Evolutionary conservation across 2,113 vertebrate genomes (phyloP).

Genomic region (Nycticebus coucang): DNA sequence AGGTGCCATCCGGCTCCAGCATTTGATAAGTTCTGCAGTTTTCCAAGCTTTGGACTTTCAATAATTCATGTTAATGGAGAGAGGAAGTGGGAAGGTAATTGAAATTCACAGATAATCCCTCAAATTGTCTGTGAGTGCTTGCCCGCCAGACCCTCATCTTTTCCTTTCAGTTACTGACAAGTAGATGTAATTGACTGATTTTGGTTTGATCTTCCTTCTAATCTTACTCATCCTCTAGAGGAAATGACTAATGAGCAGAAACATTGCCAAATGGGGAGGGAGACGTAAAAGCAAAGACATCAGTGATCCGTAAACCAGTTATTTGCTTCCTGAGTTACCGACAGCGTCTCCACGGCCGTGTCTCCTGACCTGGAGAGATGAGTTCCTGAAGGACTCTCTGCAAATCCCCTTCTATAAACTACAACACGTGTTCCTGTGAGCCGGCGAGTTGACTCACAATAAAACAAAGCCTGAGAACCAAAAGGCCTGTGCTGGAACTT

Average conservation of each 20-base stretch:
- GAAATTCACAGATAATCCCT: constrained; percentile 50
- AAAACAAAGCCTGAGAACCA: not conserved
- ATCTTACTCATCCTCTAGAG: constrained; percentile 37
- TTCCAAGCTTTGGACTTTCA: not conserved
- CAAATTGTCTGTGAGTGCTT: not conserved
- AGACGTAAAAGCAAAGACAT: not conserved
- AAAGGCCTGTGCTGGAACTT: not conserved
- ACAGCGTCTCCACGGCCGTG: not conserved
- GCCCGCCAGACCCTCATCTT: not conserved
- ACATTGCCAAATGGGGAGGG: not conserved
- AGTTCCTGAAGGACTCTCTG: not conserved
- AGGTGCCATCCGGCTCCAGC: not conserved
- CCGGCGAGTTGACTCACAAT: not conserved
- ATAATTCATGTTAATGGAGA: constrained; percentile 15
- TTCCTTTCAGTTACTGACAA: not conserved
- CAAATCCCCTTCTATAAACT: not conserved
- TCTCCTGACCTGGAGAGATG: not conserved
- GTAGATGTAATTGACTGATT: constrained; percentile 22
- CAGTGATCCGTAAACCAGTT: not conserved
- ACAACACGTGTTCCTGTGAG: not conserved
- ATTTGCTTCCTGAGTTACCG: not conserved
- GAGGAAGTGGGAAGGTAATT: not conserved
- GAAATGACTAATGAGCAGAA: constrained; percentile 49
- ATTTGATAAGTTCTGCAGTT: not conserved
- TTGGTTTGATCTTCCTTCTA: constrained; percentile 47